Conservation (phyloP, 2,888 invertebrate genomes). For the Oligia fasciuncula region DNA sequence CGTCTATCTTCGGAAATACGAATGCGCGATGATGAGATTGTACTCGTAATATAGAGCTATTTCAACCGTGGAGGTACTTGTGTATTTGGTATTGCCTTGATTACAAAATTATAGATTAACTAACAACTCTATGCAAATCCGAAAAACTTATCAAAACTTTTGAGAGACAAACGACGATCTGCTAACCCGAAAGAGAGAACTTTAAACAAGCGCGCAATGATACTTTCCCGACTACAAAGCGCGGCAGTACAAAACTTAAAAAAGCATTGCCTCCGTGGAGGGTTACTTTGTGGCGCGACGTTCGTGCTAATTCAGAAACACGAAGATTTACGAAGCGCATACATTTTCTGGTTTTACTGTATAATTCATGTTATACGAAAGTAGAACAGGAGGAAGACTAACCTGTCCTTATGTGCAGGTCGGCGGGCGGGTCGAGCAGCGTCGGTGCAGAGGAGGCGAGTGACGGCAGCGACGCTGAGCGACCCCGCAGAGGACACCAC, state of each 20-base stretch:
- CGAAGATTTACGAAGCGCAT: not conserved
- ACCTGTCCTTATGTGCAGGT: conserved; percentile 62
- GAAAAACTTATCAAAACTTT: not conserved
- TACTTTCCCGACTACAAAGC: not conserved
- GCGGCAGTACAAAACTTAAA: not conserved
- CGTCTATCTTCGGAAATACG: not conserved
- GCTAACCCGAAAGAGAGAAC: not conserved
- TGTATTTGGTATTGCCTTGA: not conserved
- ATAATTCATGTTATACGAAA: not conserved
- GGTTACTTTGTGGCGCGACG: not conserved
- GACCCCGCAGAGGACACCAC: conserved; percentile 79
- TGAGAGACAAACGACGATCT: not conserved
- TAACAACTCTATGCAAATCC: too few relatives aligned
- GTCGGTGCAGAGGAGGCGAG: conserved; percentile 84
- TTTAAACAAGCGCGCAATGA: not conserved
- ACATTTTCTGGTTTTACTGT: not conserved
- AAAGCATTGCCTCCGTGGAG: not conserved
- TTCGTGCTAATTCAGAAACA: not conserved
- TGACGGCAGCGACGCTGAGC: conserved; percentile 88
- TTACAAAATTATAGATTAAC: not conserved
- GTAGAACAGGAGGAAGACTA: not conserved
- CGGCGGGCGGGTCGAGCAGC: conserved; percentile 81
- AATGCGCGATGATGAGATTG: not conserved
- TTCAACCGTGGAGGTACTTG: not conserved
- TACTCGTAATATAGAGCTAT: not conserved